Conservation (phyloP, 2,797 vertebrate genomes). For the Sebastes glaucus region DNA sequence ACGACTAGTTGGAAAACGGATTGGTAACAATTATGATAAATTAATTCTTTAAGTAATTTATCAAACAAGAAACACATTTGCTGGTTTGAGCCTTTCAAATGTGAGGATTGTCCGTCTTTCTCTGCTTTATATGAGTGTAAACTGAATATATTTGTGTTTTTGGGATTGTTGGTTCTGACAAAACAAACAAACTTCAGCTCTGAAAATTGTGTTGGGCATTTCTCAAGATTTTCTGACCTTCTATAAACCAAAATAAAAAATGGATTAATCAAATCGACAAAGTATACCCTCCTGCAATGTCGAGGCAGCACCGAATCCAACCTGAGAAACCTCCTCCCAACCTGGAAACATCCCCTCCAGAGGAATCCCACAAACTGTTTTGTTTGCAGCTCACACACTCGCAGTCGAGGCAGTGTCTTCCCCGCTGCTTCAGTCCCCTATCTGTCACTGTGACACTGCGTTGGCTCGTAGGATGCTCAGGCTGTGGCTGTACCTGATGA, state of each 20-base stretch:
- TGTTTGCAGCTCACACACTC: constrained; percentile 41
- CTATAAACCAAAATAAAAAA: neutral
- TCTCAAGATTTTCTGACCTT: neutral
- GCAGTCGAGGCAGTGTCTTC: constrained; percentile 30
- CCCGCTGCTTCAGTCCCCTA: constrained; percentile 16
- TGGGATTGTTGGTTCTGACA: neutral
- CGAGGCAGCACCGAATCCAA: neutral
- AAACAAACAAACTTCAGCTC: neutral
- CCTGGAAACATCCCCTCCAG: constrained; percentile 38
- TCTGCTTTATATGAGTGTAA: neutral
- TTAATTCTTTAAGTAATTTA: neutral
- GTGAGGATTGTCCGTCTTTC: neutral
- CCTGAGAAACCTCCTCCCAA: constrained; percentile 23
- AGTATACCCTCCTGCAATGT: neutral
- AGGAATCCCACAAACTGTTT: constrained; percentile 50
- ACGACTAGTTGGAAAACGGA: neutral
- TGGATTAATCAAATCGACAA: neutral
- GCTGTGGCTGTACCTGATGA: constrained; percentile 47
- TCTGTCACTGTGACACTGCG: constrained; percentile 52
- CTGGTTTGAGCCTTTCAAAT: neutral
- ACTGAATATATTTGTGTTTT: neutral
- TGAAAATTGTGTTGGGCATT: neutral
- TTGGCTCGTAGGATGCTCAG: constrained; percentile 27
- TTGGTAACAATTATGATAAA: neutral
- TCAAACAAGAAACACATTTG: neutral